Evolutionary conservation across 2,888 invertebrate genomes (phyloP).

Genomic region (Napeogenes inachia): DNA sequence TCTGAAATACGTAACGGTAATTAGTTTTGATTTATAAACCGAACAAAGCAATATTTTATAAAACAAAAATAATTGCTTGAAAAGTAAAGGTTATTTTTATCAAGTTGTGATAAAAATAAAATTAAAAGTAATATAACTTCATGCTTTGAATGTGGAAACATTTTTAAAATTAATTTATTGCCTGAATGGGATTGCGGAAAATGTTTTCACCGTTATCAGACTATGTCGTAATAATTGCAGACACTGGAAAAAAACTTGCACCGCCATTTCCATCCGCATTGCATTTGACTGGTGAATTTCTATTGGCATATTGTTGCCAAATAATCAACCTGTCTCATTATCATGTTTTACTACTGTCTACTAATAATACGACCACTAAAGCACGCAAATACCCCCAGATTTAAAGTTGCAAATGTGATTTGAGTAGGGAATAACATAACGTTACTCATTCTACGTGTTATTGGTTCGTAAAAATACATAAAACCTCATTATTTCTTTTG

Average conservation of each 20-base stretch:
- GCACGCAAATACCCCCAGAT: too few species aligned
- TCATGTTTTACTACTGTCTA: not conserved
- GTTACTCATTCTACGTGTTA: conserved; percentile 14
- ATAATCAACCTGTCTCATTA: conserved; percentile 20
- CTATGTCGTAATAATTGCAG: conserved; percentile 65
- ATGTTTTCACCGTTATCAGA: conserved; percentile 66
- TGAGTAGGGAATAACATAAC: conserved; percentile 3
- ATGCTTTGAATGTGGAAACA: not conserved
- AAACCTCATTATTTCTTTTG: conserved; percentile 6
- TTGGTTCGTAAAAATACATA: conserved; percentile 15
- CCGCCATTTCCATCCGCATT: conserved; percentile 53
- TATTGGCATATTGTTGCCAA: conserved; percentile 34
- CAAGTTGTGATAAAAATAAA: conserved; percentile 2
- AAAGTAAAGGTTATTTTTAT: conserved; percentile 11
- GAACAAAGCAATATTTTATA: conserved; percentile 15
- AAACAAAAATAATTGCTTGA: conserved; percentile 17
- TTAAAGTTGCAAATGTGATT: too few species aligned
- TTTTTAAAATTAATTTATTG: conserved; percentile 1
- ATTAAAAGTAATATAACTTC: conserved; percentile 19
- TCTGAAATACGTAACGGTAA: conserved; percentile 44
- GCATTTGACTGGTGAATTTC: conserved; percentile 37
- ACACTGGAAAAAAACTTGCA: conserved; percentile 47
- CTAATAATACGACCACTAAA: too few species aligned
- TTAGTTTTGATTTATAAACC: conserved; percentile 21
- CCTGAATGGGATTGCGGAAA: conserved; percentile 33